Evolutionary conservation across 2,888 invertebrate species (phyloP), one percentile per base, ranked within the genome.

Genomic region (Spialia ferax): DNA sequence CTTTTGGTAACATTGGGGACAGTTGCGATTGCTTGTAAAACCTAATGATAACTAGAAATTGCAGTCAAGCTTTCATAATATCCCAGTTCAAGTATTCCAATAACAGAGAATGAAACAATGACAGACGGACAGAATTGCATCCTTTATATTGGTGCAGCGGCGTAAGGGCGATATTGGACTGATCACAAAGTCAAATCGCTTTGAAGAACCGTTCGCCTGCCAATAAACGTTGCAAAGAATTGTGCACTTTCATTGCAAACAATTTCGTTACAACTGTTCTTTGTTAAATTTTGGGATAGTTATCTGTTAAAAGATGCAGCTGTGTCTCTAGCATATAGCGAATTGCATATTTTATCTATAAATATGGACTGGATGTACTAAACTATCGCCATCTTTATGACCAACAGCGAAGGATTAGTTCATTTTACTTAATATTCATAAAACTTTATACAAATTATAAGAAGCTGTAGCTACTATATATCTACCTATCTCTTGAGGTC

Each of bases 81-180:
- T 20, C 57, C 57, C 38, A 42, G 59, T n/a, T 59, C 23, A 23
- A 42, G 42, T 32, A 42, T 59, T 42, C 59, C 59, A 59, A 42
- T 56, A 56, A 56, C 56, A 20, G 18, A 15, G 20, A 72, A 71
- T 69, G 67, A 70, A 71, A 68, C 69, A 73, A 75, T 75, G 72
- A 68, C 72, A 75, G 76, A 48, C 13, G 79, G 73, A 23, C 74
- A 72, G 75, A 81, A 83, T 81, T 77, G 79, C 77, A 80, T 77
- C 75, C 71, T 75, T 70, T 68, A 68, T 5, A 35, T 22, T 57
- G 18, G 23, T 26, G n/a, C 52, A 54, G 52, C 15, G 26, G 52
- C 26, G 26, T n/a, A n/a, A 26, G 23, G 20, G 23, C 23, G 69
- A 80, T 83, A 85, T 86, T 82, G 80, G 78, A 72, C 73, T 76